A percentile compares a stretch with the other conserved stretches of the same genome.
phyloP scores from a whole-genome alignment of 2,113 vertebrate genomes.

The Psophia crepitans region DNA sequence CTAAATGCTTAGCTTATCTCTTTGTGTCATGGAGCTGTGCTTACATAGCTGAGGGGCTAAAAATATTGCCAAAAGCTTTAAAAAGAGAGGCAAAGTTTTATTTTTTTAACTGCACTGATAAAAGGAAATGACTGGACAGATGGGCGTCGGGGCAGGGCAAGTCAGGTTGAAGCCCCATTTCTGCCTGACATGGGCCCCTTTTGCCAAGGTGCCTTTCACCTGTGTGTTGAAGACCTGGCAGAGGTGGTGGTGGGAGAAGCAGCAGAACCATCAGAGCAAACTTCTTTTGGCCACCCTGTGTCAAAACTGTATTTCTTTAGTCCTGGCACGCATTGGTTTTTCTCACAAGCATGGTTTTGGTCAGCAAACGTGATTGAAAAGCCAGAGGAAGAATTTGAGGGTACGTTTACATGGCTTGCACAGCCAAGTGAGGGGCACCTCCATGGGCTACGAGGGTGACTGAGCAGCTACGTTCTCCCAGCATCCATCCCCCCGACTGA shows the following conservation, averaged over 20 bases:
- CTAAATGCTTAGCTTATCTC: slow-evolving; percentile 29
- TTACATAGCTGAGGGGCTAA: not conserved
- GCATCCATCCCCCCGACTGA: not conserved
- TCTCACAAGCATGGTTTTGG: not conserved
- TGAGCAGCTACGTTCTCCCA: not conserved
- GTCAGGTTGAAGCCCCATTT: not conserved
- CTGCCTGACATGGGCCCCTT: not conserved
- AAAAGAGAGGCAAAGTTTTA: not conserved
- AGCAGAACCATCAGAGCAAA: not conserved
- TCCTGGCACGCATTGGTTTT: not conserved
- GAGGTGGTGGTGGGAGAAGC: not conserved
- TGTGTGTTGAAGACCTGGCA: not conserved
- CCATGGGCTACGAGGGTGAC: rapidly evolving
- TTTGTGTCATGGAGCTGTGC: slow-evolving; percentile 12
- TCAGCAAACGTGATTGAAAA: not conserved
- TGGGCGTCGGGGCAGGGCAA: rapidly evolving
- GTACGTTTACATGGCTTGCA: not conserved
- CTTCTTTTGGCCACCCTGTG: not conserved
- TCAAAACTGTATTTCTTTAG: not conserved
- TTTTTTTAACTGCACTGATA: not conserved
- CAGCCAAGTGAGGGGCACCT: not conserved
- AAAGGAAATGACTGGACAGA: not conserved
- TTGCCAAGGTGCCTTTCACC: not conserved
- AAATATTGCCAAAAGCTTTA: slow-evolving; percentile 37
- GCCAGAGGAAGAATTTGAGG: not conserved